Evolutionary conservation across 2,113 vertebrate genomes (phyloP), one percentile per base, ranked within the genome.

Genomic region (Dissostichus mawsoni): DNA sequence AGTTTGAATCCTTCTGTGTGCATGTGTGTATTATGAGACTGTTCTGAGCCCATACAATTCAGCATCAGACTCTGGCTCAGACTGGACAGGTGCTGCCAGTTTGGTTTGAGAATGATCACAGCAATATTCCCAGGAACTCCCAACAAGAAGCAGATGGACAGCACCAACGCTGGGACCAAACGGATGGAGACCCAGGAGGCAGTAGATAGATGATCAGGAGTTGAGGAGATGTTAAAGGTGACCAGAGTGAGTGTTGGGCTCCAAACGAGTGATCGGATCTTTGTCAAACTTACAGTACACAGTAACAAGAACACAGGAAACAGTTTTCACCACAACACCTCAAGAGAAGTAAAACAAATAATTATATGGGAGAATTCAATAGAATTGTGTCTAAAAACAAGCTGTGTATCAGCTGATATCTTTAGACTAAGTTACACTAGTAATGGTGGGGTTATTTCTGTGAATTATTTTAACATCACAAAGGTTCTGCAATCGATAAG

Each of bases 51-150:
- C 20, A 20, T 20, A 20, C 1, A 44, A 69, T 79, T 87, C 64
- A 76, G 36, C 83, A 84, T 83, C 64, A 90, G 23, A 45, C 6
- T 47, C 52, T 52, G 80, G 64, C 61, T 76, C 67, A 90, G 33
- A 1, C 55, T 70, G 68, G 71, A 86, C 67, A 85, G 11, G 2
- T 83, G 36, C 51, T 76, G 11, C 41, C 41, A 52, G 33, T 78
- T 86, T 47, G 74, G 67, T 68, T 6, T 77, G 20, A 80, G 47
- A 44, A 87, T 7, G 23, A 81, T 67, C 36, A 83, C 64, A 1
- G 74, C 58, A 0, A 83, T 53, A 62, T 87, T 87, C 72, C 85
- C 77, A 69, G 74, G 79, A 18, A 90, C 45, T 20, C 20, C 20
- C 20, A 20, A 1, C 20, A 20, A 1, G 20, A 20, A 20, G 20